A percentile compares a stretch with the other conserved stretches of the same genome.
These are phyloP conservation scores for Euplexia lucipara DNA, from an alignment of 2,888 invertebrate species.

Conservation along the genomic window DNA sequence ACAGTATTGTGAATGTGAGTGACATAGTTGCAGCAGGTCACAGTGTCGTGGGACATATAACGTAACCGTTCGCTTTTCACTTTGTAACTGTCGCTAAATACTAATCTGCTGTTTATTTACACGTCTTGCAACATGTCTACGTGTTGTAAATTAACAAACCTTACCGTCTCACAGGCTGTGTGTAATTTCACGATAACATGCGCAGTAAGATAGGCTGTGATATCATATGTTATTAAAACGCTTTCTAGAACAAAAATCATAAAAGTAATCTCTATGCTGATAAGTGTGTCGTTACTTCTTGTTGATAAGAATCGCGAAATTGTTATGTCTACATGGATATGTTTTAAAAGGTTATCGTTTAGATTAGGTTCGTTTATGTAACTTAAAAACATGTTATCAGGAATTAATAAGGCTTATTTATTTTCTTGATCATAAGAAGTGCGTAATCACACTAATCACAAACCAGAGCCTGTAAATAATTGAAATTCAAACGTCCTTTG, in stretches of 20 bases:
- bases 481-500: conserved; percentile 45
- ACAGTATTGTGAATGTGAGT: conserved; percentile 60
- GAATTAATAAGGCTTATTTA: conserved; percentile 11
- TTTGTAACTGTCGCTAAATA: conserved; percentile 39
- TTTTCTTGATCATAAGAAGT: conserved; percentile 14
- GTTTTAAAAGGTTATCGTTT: conserved; percentile 41
- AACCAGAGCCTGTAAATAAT: conserved; percentile 12
- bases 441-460: background rate
- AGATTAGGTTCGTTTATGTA: conserved; percentile 32
- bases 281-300: conserved; percentile 31
- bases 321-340: conserved; percentile 32
- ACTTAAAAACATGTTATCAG: conserved; percentile 26
- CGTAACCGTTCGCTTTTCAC: conserved; percentile 47
- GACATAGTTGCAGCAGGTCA: conserved; percentile 65
- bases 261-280: conserved; percentile 31
- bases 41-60: conserved; percentile 63
- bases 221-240: conserved; percentile 46
- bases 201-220: conserved; percentile 28
- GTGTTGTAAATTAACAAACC: conserved; percentile 32
- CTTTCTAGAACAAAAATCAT: conserved; percentile 49
- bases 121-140: conserved; percentile 48
- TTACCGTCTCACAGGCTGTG: conserved; percentile 34
- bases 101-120: conserved; percentile 54
- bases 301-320: conserved; percentile 41
- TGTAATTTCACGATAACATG: conserved; percentile 43